phyloP scores from a whole-genome alignment of 2,888 invertebrate species.

The Scaptomyza caliginosa region DNA sequence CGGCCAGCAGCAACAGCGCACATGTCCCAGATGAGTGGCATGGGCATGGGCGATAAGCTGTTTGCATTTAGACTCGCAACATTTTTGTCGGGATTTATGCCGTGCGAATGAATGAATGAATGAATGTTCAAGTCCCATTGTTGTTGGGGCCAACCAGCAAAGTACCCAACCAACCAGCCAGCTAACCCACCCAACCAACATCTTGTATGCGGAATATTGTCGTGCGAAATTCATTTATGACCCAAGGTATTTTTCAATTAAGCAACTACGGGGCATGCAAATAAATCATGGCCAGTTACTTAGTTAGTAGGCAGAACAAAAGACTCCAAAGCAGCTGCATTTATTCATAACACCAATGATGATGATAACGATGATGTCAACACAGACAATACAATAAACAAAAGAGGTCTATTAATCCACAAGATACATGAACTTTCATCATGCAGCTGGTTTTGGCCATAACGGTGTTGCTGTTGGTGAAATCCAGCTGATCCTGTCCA shows the following conservation, averaged over 20 bases:
- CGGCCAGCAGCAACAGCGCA: background rate
- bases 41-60: conserved; percentile 48
- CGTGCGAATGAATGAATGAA: conserved; percentile 41
- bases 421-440: conserved; percentile 51
- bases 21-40: conserved; percentile 33
- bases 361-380: conserved; percentile 1
- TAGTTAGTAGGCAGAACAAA: conserved; percentile 25
- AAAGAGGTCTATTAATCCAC: conserved; percentile 17
- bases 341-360: conserved; percentile 3
- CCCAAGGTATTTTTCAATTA: conserved; percentile 63
- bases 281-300: conserved; percentile 47
- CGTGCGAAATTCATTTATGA: conserved; percentile 55
- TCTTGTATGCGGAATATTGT: conserved; percentile 24
- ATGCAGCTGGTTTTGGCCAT: conserved; percentile 36
- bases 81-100: conserved; percentile 59
- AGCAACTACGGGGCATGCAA: conserved; percentile 35
- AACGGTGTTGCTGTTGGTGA: conserved; percentile 27
- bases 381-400: background rate
- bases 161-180: conserved; percentile 1
- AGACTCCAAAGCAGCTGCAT: conserved; percentile 1
- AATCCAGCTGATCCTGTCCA: conserved; percentile 33
- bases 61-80: conserved; percentile 47
- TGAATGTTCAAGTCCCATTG: conserved; percentile 51
- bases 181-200: background rate
- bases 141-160: conserved; percentile 44